Conservation (phyloP, 2,888 invertebrate species). For the Octonoba sinensis region DNA sequence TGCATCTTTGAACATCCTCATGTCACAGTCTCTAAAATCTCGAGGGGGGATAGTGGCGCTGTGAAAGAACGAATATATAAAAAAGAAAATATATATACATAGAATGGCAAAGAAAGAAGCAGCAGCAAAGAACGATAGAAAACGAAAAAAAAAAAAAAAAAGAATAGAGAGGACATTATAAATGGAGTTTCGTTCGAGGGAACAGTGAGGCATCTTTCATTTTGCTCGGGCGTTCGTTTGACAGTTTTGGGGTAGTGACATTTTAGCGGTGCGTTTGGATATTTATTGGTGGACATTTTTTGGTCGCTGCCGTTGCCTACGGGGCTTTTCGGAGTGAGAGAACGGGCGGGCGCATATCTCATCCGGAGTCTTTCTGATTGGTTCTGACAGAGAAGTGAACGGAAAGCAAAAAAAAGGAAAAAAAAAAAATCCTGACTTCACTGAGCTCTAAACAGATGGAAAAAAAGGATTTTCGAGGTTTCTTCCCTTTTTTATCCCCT, state of each 20-base stretch:
- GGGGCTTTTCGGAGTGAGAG: slow-evolving; percentile 57
- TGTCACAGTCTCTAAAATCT: slow-evolving; percentile 59
- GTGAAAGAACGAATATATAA: slow-evolving; percentile 59
- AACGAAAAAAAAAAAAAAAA: slow-evolving; percentile 16
- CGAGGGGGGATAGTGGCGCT: slow-evolving; percentile 40
- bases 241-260: slow-evolving; percentile 63
- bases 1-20: slow-evolving; percentile 37
- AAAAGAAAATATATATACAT: slow-evolving; percentile 55
- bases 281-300: slow-evolving; percentile 65
- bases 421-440: slow-evolving; percentile 31
- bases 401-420: background rate
- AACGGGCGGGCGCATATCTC: slow-evolving; percentile 61
- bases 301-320: slow-evolving; percentile 51
- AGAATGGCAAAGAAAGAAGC: slow-evolving; percentile 23
- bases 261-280: slow-evolving; percentile 63
- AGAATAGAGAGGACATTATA: slow-evolving; percentile 53
- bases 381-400: slow-evolving; percentile 41
- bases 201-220: slow-evolving; percentile 62
- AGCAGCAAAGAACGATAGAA: slow-evolving; percentile 1
- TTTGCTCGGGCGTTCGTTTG: slow-evolving; percentile 56
- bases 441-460: slow-evolving; percentile 49
- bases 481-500: slow-evolving; percentile 5
- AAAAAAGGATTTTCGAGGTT: slow-evolving; percentile 55
- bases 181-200: slow-evolving; percentile 59
- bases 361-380: slow-evolving; percentile 56